A percentile compares a stretch with the other conserved stretches of the same genome.
These are phyloP conservation scores for Cricetomys ansorgei DNA, from an alignment of 2,113 vertebrate genomes.

Conservation along the genomic window DNA sequence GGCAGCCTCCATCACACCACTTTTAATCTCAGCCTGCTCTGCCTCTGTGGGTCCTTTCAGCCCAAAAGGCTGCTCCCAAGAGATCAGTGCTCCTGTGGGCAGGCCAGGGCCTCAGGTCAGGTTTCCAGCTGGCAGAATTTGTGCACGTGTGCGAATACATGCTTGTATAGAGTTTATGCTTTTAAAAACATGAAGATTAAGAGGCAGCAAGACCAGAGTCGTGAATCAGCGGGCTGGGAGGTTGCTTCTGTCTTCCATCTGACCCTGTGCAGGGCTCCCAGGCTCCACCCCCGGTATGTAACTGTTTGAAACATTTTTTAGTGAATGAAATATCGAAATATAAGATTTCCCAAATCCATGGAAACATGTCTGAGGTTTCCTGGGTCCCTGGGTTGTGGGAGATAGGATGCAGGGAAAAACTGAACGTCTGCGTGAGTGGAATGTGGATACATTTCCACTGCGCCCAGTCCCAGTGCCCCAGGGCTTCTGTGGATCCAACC, in stretches of 20 bases:
- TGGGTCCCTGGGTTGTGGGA: not conserved
- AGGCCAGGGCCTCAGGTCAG: not conserved
- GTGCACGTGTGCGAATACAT: not conserved
- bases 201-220: conserved; percentile 63
- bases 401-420: not conserved
- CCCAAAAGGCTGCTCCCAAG: conserved; percentile 13
- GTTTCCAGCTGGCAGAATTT: not conserved
- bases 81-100: not conserved
- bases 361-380: conserved; percentile 55
- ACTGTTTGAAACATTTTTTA: conserved; percentile 80
- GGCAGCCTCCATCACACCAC: not conserved
- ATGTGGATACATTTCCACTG: not conserved
- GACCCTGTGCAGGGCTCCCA: conserved; percentile 10
- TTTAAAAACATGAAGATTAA: conserved; percentile 47
- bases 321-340: conserved; percentile 78
- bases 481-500: not conserved
- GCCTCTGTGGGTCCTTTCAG: not conserved
- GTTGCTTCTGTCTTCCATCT: not conserved
- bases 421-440: not conserved
- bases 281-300: conserved; percentile 67
- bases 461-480: not conserved
- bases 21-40: not conserved
- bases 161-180: conserved; percentile 15
- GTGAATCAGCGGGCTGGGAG: conserved; percentile 37
- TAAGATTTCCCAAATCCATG: conserved; percentile 78